Evolutionary conservation across 2,888 invertebrate genomes (phyloP).

Genomic region (Agrochola circellaris): DNA sequence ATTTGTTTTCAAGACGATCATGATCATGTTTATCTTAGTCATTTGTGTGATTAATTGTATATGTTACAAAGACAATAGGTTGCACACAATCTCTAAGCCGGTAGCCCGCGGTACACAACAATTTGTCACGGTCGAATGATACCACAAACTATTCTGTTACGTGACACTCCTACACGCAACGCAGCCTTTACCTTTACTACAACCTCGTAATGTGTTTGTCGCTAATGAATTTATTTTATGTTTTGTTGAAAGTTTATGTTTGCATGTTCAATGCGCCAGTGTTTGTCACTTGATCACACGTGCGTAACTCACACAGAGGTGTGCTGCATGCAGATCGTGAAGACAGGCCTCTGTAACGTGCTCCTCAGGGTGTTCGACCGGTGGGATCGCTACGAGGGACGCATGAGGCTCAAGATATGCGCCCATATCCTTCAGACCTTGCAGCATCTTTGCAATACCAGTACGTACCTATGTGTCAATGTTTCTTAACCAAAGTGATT

Average conservation of each 20-base stretch:
- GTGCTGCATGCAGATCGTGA: slow-evolving; percentile 92
- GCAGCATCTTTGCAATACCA: slow-evolving; percentile 91
- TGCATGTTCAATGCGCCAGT: slow-evolving; percentile 74
- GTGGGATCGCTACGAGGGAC: slow-evolving; percentile 92
- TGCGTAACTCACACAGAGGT: slow-evolving; percentile 90
- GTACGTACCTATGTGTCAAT: slow-evolving; percentile 84
- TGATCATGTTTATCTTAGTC: slow-evolving; percentile 27
- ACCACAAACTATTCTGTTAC: slow-evolving; percentile 37
- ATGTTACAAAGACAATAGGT: slow-evolving; percentile 38
- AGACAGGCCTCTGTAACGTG: slow-evolving; percentile 90
- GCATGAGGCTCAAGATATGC: slow-evolving; percentile 91
- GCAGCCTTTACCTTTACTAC: slow-evolving; percentile 39
- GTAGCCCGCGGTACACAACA: slow-evolving; percentile 25
- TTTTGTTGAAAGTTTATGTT: slow-evolving; percentile 65
- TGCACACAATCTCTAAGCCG: slow-evolving; percentile 34
- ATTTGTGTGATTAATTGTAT: slow-evolving; percentile 51
- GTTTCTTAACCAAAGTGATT: slow-evolving; percentile 24
- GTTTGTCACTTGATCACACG: slow-evolving; percentile 80
- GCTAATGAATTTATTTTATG: slow-evolving; percentile 66
- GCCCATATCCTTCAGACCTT: slow-evolving; percentile 91
- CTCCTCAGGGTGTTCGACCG: slow-evolving; percentile 91
- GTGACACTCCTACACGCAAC: slow-evolving; percentile 53
- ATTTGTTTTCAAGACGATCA: slow-evolving; percentile 19
- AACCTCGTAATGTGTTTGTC: slow-evolving; percentile 49
- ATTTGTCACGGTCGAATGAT: slow-evolving; percentile 65